These are phyloP conservation scores for Thunnus albacares DNA, from an alignment of 2,797 vertebrate species.

Conservation along the genomic window DNA sequence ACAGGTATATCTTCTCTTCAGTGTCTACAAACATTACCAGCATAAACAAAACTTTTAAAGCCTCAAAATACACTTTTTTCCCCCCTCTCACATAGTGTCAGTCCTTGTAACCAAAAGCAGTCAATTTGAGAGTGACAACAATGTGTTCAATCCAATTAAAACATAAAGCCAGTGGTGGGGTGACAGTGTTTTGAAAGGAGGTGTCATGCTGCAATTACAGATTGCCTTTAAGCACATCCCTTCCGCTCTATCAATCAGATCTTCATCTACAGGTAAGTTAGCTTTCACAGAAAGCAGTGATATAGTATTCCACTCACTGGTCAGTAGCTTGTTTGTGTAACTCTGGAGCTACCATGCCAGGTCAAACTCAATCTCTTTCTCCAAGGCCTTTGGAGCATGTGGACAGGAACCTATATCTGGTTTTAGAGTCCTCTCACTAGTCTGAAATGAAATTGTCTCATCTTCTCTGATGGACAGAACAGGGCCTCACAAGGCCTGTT, in stretches of 20 bases:
- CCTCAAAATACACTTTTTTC: slow-evolving; percentile 57
- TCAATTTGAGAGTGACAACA: slow-evolving; percentile 60
- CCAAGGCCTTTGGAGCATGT: slow-evolving; percentile 49
- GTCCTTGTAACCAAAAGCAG: slow-evolving; percentile 48
- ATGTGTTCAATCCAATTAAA: slow-evolving; percentile 60
- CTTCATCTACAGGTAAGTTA: slow-evolving; percentile 72
- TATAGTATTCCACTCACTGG: slow-evolving; percentile 65
- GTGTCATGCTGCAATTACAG: slow-evolving; percentile 56
- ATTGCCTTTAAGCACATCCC: slow-evolving; percentile 52
- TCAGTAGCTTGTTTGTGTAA: slow-evolving; percentile 71
- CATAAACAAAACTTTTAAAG: slow-evolving; percentile 63
- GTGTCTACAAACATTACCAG: slow-evolving; percentile 73
- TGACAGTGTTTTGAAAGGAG: slow-evolving; percentile 63
- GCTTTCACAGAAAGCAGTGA: slow-evolving; percentile 87
- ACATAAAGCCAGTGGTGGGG: slow-evolving; percentile 72
- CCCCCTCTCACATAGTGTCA: slow-evolving; percentile 72
- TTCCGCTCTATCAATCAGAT: slow-evolving; percentile 60
- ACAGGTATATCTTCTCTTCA: slow-evolving; percentile 67
- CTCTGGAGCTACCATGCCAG: slow-evolving; percentile 67
- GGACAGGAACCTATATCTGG: slow-evolving; percentile 53
- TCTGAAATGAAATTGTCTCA: slow-evolving; percentile 50
- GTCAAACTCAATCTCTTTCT: slow-evolving; percentile 50
- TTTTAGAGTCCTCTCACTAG: slow-evolving; percentile 51
- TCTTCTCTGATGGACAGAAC: slow-evolving; percentile 43
- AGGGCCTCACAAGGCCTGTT: slow-evolving; percentile 18